A percentile compares a stretch with the other conserved stretches of the same genome.
Conservation (phyloP, 2,113 vertebrate genomes). For the Phainopepla nitens region DNA sequence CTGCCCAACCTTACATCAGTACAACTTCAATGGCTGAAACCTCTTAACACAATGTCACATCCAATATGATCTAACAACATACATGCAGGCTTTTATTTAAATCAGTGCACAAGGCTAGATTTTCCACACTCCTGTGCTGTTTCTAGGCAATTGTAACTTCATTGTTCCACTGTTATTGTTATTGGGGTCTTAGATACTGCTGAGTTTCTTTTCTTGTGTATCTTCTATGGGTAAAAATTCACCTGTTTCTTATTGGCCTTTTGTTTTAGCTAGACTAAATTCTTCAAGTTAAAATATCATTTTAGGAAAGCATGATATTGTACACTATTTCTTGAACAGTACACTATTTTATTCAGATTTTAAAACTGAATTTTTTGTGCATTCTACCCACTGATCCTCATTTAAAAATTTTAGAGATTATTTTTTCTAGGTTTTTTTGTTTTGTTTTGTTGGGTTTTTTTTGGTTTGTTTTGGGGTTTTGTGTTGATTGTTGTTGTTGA, state of each 20-base stretch:
- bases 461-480: no score
- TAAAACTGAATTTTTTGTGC: background rate
- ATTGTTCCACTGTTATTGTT: background rate
- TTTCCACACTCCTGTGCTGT: background rate
- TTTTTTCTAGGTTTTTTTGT: no score
- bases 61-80: background rate
- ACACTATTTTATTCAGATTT: background rate
- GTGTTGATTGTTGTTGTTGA: no score
- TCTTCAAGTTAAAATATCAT: background rate
- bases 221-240: background rate
- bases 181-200: background rate
- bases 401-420: background rate
- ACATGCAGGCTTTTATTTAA: background rate
- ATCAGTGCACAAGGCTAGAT: background rate
- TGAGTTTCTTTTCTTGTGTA: background rate
- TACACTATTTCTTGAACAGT: background rate
- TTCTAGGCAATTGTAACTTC: background rate
- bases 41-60: constrained; percentile 10
- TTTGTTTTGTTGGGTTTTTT: background rate
- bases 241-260: background rate
- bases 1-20: background rate
- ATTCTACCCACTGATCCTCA: background rate
- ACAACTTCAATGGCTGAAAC: background rate
- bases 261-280: background rate
- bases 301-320: background rate